Evolutionary conservation across 2,888 invertebrate species (phyloP), one percentile per base, ranked within the genome.

Genomic region (Brachyptera risi): DNA sequence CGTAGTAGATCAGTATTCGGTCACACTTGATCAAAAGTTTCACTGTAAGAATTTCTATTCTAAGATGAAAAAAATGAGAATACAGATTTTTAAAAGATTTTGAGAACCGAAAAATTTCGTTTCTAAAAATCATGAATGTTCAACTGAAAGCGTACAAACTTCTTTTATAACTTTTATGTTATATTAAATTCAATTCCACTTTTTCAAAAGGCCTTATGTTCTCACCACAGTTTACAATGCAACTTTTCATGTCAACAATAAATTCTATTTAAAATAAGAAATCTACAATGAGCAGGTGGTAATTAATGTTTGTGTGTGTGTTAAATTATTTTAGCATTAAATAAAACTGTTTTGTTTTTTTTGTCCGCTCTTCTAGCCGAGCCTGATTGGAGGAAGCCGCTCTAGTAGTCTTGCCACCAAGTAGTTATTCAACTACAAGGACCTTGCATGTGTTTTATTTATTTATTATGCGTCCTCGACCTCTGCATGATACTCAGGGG

Each of bases 271-370:
- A 5, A 9, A n/a, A 47, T 21, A 47, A 47, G 47, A 47, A 11
- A 47, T 3, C 47, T 17, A 23, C 24, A 47, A 47, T 47, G 47
- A 47, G 47, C 47, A 47, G 47, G 24, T 24, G 47, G 21, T 47
- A 47, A 47, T 47, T 47, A 47, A 47, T 47, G 47, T 47, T 15
- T 21, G n/a, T 47, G 47, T 47, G 11, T 31, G 11, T 42, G 47
- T 47, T 47, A 21, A 47, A 47, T 47, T 47, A 47, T 47, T 47
- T 47, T 47, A 47, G 47, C 47, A 47, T 47, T 47, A 47, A 47
- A 47, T 47, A 47, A 47, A 47, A 47, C 21, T 47, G 47, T 47
- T 47, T 21, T n/a, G n/a, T n/a, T n/a, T n/a, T n/a, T n/a, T n/a
- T n/a, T n/a, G n/a, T n/a, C 21, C 11, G 24, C 5, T 23, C 11